Conservation (phyloP, 2,797 vertebrate species). For the Neosalanx taihuensis region DNA sequence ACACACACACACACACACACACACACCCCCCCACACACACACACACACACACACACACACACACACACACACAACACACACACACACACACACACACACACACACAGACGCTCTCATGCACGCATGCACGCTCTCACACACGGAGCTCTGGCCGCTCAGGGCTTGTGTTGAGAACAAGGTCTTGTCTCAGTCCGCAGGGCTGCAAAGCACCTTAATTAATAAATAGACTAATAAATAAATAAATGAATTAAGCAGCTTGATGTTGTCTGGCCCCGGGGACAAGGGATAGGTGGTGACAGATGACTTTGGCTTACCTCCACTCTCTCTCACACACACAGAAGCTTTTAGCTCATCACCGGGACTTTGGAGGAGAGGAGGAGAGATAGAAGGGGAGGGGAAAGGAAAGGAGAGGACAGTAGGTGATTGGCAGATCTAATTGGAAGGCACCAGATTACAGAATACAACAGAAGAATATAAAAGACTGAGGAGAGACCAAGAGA, state of each 20-base stretch:
- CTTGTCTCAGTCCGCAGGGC: conserved; percentile 13
- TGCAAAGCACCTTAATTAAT: conserved; percentile 40
- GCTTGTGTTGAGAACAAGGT: conserved; percentile 26
- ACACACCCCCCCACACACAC: not conserved
- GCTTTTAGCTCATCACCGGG: too few relatives aligned
- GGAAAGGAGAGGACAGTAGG: conserved; percentile 19
- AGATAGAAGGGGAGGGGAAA: not conserved
- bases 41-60: not conserved
- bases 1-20: not conserved
- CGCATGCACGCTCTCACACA: conserved; percentile 20
- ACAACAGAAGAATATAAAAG: conserved; percentile 55
- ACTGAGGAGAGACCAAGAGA: conserved; percentile 12
- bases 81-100: not conserved
- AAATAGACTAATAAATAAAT: conserved; percentile 49
- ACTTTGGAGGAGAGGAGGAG: not conserved
- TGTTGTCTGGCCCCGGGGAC: conserved; percentile 25
- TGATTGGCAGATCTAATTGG: conserved; percentile 66
- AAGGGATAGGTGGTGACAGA: conserved; percentile 33
- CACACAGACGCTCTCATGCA: not conserved
- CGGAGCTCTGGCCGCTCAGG: conserved; percentile 15
- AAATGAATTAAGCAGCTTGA: conserved; percentile 41
- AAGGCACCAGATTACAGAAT: conserved; percentile 45
- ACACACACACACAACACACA: not conserved
- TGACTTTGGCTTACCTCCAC: conserved; percentile 10
- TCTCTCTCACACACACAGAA: not conserved